Evolutionary conservation across 2,113 vertebrate genomes (phyloP).

Genomic region (Scomber japonicus): DNA sequence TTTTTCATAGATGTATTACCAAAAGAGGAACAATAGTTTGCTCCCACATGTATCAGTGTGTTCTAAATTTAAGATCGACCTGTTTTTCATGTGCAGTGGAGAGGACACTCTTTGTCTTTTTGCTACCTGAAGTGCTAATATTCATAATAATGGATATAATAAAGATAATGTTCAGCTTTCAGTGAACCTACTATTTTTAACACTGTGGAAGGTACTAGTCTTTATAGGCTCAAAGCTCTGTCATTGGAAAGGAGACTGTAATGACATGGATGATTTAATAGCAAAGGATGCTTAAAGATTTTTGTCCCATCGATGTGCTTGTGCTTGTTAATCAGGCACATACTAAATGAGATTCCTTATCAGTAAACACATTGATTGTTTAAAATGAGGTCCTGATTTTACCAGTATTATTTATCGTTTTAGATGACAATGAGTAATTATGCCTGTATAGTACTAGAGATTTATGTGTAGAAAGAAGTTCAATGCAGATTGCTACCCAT

Average conservation of each 20-base stretch:
- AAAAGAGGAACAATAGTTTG: slow-evolving; percentile 20
- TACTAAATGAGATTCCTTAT: slow-evolving; percentile 59
- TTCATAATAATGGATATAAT: slow-evolving; percentile 1
- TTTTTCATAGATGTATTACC: slow-evolving; percentile 50
- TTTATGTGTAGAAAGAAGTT: slow-evolving; percentile 15
- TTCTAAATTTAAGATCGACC: slow-evolving; percentile 30
- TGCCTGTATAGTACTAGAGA: background rate
- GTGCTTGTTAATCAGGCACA: slow-evolving; percentile 56
- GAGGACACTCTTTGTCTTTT: slow-evolving; percentile 4
- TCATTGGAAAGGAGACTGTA: slow-evolving; percentile 13
- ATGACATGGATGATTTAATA: slow-evolving; percentile 49
- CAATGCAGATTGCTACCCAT: slow-evolving; percentile 1
- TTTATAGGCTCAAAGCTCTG: background rate
- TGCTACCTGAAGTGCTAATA: slow-evolving; percentile 15
- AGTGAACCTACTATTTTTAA: background rate
- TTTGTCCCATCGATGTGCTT: slow-evolving; percentile 21
- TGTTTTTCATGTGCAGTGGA: background rate
- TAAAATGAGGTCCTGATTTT: slow-evolving; percentile 63
- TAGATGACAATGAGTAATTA: slow-evolving; percentile 47
- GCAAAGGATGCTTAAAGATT: slow-evolving; percentile 49
- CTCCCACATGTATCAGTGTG: slow-evolving; percentile 16
- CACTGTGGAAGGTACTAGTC: background rate
- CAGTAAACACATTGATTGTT: slow-evolving; percentile 66
- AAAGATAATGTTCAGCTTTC: slow-evolving; percentile 10
- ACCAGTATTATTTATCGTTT: slow-evolving; percentile 49